Base-by-base conservation (phyloP, 1,140 invertebrate species). In the Neodiprion fabricii region DNA sequence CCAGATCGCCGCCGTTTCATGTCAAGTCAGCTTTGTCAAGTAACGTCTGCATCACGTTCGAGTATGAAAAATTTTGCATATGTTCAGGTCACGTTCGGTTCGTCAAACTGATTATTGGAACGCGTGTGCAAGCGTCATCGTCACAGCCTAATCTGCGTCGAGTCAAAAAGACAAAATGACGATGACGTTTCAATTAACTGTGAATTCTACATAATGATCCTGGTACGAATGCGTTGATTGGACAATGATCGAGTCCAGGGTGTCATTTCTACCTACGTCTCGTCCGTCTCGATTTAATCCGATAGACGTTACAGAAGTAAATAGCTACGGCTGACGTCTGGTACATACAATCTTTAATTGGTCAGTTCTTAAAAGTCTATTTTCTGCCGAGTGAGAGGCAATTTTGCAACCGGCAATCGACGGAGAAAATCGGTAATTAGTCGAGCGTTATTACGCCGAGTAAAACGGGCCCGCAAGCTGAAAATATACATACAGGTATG, bases 351-450 rank as follows among this genome's bases (percentile, higher is more conserved):
- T 61, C 53, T 61, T 61, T 61, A 61, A 61, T 61, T 61, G 53
- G 53, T 61, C 28, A 61, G 11, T 61, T 61, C 53, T 61, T 17
- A 61, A 61, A 61, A 61, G 53, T 61, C 53, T 61, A 61, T 61
- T 61, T 61, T 61, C 53, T 61, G 53, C 7, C 53, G n/a, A 53
- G 53, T 17, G n/a, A 61, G 11, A 17, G 53, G 53, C 21, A 69
- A 69, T 69, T 69, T 69, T 69, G 67, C 67, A 69, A 69, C 23
- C 67, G 67, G 14, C 40, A 69, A 69, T 69, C 17, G 67, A 23
- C 67, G 67, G 14, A 69, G 67, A 69, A 69, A 69, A 69, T 69
- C 67, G 67, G 67, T 69, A 69, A 69, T 69, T 69, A 69, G 67
- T 69, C 67, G 67, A 69, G 9, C 40, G 40, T 69, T 69, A 69